Evolutionary conservation across 2,113 vertebrate species (phyloP).

Genomic region (Raphicerus campestris): DNA sequence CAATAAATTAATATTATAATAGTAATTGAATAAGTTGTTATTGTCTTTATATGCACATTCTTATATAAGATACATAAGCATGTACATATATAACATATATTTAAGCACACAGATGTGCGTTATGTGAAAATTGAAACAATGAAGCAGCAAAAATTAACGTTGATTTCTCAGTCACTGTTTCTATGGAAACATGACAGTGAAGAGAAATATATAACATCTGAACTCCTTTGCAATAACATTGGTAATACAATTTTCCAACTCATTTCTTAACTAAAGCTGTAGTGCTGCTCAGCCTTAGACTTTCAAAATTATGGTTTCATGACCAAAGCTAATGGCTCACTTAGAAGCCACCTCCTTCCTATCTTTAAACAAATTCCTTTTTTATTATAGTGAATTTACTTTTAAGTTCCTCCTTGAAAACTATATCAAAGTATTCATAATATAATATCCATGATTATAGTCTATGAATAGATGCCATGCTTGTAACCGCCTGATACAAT

Average conservation of each 20-base stretch:
- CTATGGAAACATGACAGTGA: constrained; percentile 42
- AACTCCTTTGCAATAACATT: not conserved
- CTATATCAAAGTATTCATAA: not conserved
- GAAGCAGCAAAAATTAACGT: not conserved
- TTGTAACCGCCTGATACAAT: not conserved
- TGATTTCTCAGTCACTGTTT: constrained; percentile 6
- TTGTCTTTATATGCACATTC: not conserved
- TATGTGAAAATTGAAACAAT: not conserved
- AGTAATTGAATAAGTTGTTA: not conserved
- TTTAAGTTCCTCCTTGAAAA: constrained; percentile 45
- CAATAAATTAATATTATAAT: not conserved
- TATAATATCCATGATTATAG: not conserved
- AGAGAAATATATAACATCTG: constrained; percentile 35
- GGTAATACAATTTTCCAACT: not conserved
- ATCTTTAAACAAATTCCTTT: not conserved
- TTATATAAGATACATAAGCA: not conserved
- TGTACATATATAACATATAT: not conserved
- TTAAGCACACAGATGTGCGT: not conserved
- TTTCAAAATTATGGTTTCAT: constrained; percentile 31
- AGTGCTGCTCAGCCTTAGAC: not conserved
- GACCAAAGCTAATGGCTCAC: not conserved
- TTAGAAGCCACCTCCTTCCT: not conserved
- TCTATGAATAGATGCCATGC: not conserved
- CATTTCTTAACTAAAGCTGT: not conserved
- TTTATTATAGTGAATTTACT: constrained; percentile 28